Percentiles rank a stretch among this genome's conserved stretches.
phyloP scores from a whole-genome alignment of 2,888 invertebrate genomes.

The Osmoderma eremita region DNA sequence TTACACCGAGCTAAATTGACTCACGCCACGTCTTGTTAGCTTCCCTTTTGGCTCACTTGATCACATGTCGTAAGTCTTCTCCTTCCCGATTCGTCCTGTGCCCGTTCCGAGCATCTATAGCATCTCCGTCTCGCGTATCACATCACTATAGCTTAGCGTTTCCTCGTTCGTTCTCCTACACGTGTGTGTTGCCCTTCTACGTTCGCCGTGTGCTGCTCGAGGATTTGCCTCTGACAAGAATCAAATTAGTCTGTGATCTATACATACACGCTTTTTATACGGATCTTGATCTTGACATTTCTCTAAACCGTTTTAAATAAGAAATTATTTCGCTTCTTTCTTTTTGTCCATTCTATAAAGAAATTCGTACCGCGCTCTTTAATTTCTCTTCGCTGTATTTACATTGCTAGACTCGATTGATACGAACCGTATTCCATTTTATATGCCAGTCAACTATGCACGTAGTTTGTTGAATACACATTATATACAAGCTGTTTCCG shows the following conservation, averaged over 20 bases:
- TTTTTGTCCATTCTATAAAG: constrained; percentile 9
- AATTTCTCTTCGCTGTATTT: too few relatives aligned
- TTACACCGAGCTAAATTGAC: constrained; percentile 61
- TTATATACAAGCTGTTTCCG: too few relatives aligned
- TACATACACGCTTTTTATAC: constrained; percentile 39
- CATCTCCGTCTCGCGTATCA: constrained; percentile 39
- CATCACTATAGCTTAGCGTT: constrained; percentile 25
- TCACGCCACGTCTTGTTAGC: constrained; percentile 61
- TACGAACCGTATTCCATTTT: too few relatives aligned
- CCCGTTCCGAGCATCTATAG: constrained; percentile 34
- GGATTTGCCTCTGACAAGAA: constrained; percentile 53
- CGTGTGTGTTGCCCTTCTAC: constrained; percentile 37
- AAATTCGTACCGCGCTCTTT: too few relatives aligned
- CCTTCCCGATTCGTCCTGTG: constrained; percentile 46
- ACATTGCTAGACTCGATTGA: too few relatives aligned
- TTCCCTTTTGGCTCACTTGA: constrained; percentile 56
- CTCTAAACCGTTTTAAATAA: constrained; percentile 38
- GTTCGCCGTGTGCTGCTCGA: constrained; percentile 44
- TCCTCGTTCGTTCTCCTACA: constrained; percentile 29
- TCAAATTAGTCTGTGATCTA: constrained; percentile 50
- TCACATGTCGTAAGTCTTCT: constrained; percentile 59
- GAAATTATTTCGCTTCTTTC: constrained; percentile 36
- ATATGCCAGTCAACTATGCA: too few relatives aligned
- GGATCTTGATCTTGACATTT: constrained; percentile 39
- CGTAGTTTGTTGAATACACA: too few relatives aligned